Evolutionary conservation across 2,113 vertebrate genomes (phyloP).

Genomic region (Gallinago undulata): DNA sequence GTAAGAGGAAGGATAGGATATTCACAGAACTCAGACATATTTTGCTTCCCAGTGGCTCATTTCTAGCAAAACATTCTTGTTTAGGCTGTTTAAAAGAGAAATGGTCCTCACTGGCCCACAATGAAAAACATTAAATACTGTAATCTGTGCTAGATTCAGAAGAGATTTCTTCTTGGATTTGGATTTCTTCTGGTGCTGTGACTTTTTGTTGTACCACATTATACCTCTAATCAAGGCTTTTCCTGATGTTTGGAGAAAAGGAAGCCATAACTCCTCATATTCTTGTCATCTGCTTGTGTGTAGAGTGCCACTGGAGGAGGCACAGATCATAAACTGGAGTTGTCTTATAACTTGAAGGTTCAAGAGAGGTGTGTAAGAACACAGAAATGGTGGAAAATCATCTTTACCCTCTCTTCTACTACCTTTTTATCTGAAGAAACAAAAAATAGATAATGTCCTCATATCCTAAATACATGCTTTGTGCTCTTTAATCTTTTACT

Average conservation of each 20-base stretch:
- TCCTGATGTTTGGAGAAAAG: rapidly evolving
- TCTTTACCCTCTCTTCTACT: background rate
- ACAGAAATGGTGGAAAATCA: background rate
- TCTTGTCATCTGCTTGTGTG: background rate
- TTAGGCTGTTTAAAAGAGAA: background rate
- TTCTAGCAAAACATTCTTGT: background rate
- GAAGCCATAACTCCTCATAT: background rate
- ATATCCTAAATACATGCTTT: background rate
- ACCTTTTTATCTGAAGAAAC: background rate
- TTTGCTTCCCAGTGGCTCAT: background rate
- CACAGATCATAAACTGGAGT: background rate
- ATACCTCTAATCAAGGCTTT: background rate
- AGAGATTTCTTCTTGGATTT: background rate
- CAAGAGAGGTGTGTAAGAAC: background rate
- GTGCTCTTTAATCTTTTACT: background rate
- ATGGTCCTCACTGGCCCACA: background rate
- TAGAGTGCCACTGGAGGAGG: background rate
- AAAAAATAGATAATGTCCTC: background rate
- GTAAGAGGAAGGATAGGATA: background rate
- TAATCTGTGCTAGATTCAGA: background rate
- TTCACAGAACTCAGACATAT: background rate
- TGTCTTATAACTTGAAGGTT: background rate
- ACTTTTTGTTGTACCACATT: background rate
- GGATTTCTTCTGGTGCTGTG: rapidly evolving
- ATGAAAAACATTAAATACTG: background rate